Conservation (phyloP, 92 coral and sea anemone species). For the Phymanthus crucifer region DNA sequence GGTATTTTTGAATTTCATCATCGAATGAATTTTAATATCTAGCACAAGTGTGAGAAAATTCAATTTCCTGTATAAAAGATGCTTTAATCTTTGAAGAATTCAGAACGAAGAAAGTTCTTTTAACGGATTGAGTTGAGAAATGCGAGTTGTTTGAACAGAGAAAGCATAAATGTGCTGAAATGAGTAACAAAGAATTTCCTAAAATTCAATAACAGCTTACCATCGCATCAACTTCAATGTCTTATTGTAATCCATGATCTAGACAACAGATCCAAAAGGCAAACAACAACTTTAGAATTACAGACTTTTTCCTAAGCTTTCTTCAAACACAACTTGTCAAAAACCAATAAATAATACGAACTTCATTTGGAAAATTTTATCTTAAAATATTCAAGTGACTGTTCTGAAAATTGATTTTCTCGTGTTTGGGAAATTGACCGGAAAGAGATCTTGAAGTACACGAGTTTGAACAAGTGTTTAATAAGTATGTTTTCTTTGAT, state of each 20-base stretch:
- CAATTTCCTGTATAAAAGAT: neutral
- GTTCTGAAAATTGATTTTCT: neutral
- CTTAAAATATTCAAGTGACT: neutral
- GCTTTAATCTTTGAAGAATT: neutral
- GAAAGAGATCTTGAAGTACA: neutral
- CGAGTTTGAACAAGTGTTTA: neutral
- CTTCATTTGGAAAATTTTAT: neutral
- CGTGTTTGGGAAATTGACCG: neutral
- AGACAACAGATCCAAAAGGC: conserved; percentile 1
- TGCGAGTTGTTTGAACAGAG: neutral
- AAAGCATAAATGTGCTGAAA: neutral
- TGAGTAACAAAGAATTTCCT: neutral
- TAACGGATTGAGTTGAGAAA: neutral
- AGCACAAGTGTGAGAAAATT: neutral
- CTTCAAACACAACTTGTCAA: neutral
- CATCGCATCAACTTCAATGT: neutral
- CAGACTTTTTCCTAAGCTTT: neutral
- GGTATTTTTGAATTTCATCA: neutral
- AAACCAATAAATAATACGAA: neutral
- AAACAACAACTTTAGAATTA: neutral
- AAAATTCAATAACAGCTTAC: neutral
- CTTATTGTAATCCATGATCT: neutral
- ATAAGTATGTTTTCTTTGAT: neutral
- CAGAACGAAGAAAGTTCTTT: neutral
- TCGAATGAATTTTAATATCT: neutral